Percentiles rank a stretch among this genome's conserved stretches.
Evolutionary conservation across 2,888 invertebrate species (phyloP).

Genomic region (Synanthedon formicaeformis): DNA sequence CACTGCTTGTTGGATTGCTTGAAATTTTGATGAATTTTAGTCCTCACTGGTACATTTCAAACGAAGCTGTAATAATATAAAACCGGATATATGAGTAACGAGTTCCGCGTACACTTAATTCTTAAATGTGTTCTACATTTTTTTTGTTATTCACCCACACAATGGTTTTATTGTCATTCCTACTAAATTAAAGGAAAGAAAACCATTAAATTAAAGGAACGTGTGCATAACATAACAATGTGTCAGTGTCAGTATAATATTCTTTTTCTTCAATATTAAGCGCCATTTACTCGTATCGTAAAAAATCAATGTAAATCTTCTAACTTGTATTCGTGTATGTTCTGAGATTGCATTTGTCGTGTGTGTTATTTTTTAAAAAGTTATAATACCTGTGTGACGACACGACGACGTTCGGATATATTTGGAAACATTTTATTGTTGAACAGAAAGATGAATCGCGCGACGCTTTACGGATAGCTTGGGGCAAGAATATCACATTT

Average conservation of each 20-base stretch:
- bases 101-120: not conserved
- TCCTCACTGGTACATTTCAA: conserved; percentile 6
- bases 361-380: no score
- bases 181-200: no score
- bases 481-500: conserved; percentile 37
- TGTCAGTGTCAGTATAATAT: no score
- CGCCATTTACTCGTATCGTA: no score
- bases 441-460: not conserved
- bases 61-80: not conserved
- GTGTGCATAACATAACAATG: no score
- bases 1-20: conserved; percentile 28
- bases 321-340: no score
- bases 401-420: not conserved
- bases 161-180: no score
- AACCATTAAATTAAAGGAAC: no score
- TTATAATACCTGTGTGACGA: no score
- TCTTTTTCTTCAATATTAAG: no score
- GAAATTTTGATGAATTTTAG: conserved; percentile 47
- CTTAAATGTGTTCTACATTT: not conserved
- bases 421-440: not conserved
- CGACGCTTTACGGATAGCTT: not conserved
- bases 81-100: not conserved
- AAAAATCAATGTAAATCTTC: no score
- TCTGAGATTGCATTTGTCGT: no score
- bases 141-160: not conserved